Percentiles rank a stretch among this genome's conserved stretches.
Evolutionary conservation across 2,888 invertebrate species (phyloP).

Genomic region (Mesorhabditis sp.): DNA sequence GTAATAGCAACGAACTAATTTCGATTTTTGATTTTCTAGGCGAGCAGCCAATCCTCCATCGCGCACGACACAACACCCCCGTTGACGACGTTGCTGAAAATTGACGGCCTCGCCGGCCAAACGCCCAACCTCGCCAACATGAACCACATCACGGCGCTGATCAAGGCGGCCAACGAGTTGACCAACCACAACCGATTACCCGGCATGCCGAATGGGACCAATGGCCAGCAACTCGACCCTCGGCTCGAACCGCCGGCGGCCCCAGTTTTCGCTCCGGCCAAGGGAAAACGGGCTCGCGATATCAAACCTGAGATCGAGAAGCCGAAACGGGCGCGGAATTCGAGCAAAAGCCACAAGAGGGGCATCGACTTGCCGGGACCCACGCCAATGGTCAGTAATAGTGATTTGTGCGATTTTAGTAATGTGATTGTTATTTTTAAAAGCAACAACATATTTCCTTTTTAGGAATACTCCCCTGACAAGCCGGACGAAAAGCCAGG

Average conservation of each 20-base stretch:
- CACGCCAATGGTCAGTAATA: no score
- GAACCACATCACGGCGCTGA: constrained; percentile 10
- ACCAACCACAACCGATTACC: constrained; percentile 23
- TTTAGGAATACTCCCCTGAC: no score
- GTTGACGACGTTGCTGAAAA: constrained; percentile 3
- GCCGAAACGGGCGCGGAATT: constrained; percentile 19
- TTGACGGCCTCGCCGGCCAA: constrained; percentile 2
- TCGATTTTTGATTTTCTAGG: neutral
- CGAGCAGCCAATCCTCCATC: constrained; percentile 20
- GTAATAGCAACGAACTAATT: neutral
- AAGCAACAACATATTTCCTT: no score
- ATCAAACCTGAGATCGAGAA: constrained; percentile 8
- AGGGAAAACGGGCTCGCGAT: constrained; percentile 11
- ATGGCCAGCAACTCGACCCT: constrained; percentile 2
- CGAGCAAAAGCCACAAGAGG: no score
- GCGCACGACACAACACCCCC: constrained; percentile 32
- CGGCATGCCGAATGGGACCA: neutral
- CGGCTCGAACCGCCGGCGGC: constrained; percentile 15
- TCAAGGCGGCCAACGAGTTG: constrained; percentile 11
- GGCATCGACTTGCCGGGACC: no score
- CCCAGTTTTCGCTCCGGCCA: constrained; percentile 13
- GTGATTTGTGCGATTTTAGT: no score
- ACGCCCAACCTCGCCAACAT: constrained; percentile 6
- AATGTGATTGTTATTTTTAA: no score
- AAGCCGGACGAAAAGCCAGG: no score